Evolutionary conservation across 2,888 invertebrate genomes (phyloP).

Genomic region (Fragum fragum): DNA sequence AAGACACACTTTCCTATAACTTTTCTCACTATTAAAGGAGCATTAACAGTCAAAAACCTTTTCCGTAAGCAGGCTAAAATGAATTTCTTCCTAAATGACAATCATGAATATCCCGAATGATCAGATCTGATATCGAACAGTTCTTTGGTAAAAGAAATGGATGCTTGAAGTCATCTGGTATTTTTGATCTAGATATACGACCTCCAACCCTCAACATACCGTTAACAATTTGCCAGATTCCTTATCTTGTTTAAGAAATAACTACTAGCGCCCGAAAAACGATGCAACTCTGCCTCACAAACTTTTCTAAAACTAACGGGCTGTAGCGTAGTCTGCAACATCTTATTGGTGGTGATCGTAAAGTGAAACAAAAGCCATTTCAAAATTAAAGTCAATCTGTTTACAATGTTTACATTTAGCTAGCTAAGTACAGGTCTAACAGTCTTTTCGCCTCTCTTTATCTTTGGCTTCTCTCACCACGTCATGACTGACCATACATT

Average conservation of each 20-base stretch:
- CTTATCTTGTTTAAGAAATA: slow-evolving; percentile 35
- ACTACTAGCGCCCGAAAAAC: slow-evolving; percentile 61
- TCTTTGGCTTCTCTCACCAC: too few species aligned
- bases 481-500: too few species aligned
- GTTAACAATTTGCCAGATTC: slow-evolving; percentile 1
- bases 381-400: too few species aligned
- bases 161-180: slow-evolving; percentile 27
- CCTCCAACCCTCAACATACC: slow-evolving; percentile 14
- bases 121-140: slow-evolving; percentile 39
- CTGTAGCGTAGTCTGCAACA: too few species aligned
- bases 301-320: not conserved
- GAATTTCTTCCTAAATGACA: slow-evolving; percentile 47
- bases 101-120: slow-evolving; percentile 17
- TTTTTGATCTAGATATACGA: slow-evolving; percentile 22
- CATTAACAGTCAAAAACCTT: slow-evolving; percentile 54
- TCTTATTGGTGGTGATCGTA: too few species aligned
- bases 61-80: not conserved
- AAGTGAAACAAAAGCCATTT: too few species aligned
- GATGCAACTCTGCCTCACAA: too few species aligned
- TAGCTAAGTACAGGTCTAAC: too few species aligned
- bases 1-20: slow-evolving; percentile 43
- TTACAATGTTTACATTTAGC: too few species aligned
- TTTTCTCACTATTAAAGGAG: slow-evolving; percentile 38
- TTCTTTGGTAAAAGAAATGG: slow-evolving; percentile 50
- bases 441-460: too few species aligned